Percentiles rank a stretch among this genome's conserved stretches.
These are phyloP conservation scores for Danaus chrysippus DNA, from an alignment of 2,888 invertebrate species.

Conservation along the genomic window DNA sequence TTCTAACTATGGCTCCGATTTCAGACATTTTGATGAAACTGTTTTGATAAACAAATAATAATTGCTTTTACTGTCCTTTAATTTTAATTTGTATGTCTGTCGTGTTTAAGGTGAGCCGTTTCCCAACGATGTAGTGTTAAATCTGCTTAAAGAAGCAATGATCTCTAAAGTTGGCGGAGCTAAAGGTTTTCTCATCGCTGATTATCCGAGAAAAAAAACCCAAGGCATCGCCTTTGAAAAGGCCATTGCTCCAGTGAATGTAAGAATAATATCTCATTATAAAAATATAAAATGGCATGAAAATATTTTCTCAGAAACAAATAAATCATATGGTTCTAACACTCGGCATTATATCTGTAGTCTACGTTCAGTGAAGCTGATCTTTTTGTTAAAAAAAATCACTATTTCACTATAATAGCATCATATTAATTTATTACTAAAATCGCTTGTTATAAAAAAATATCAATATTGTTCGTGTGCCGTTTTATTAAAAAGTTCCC, in stretches of 20 bases:
- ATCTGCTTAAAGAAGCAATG: conserved; percentile 92
- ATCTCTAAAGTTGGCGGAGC: conserved; percentile 76
- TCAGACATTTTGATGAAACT: too few relatives aligned
- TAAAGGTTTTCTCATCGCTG: conserved; percentile 94
- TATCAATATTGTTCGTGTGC: too few relatives aligned
- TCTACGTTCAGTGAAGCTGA: too few relatives aligned
- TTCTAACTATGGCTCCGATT: neutral
- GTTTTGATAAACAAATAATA: too few relatives aligned
- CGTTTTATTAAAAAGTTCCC: neutral
- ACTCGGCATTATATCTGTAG: too few relatives aligned
- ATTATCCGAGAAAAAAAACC: conserved; percentile 93
- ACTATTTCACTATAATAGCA: too few relatives aligned
- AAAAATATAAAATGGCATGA: too few relatives aligned
- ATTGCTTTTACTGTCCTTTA: neutral
- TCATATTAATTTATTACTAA: too few relatives aligned
- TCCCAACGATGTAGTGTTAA: conserved; percentile 92
- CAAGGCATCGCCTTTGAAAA: conserved; percentile 92
- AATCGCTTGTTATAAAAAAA: too few relatives aligned
- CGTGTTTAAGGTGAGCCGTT: conserved; percentile 82
- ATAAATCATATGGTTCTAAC: too few relatives aligned
- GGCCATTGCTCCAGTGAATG: conserved; percentile 79
- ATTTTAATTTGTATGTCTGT: neutral
- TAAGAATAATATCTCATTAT: conserved; percentile 36
- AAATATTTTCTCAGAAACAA: too few relatives aligned
- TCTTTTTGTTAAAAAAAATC: too few relatives aligned